phyloP scores from a whole-genome alignment of 2,888 invertebrate genomes.

The Macaria notata region DNA sequence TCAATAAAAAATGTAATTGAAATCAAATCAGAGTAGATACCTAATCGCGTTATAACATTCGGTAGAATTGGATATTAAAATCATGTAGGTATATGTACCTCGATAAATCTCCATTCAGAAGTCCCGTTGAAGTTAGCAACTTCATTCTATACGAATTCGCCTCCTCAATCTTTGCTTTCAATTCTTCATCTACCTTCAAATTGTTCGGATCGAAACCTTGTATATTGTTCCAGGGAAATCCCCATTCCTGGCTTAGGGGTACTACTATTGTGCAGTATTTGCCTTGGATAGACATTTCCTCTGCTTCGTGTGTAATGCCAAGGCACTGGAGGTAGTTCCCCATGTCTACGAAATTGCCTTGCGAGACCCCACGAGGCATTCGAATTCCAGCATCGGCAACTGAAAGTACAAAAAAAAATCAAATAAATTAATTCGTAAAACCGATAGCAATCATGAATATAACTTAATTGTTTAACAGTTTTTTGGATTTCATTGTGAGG shows the following conservation, averaged over 20 bases:
- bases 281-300: conserved; percentile 41
- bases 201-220: conserved; percentile 24
- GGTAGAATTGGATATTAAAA: too few species aligned
- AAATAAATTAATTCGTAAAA: not conserved
- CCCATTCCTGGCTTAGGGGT: conserved; percentile 37
- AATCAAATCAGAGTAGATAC: too few species aligned
- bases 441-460: too few species aligned
- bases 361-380: conserved; percentile 43
- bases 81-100: conserved; percentile 5
- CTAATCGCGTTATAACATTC: too few species aligned
- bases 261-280: conserved; percentile 53
- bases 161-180: conserved; percentile 14
- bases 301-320: conserved; percentile 33
- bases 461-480: too few species aligned
- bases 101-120: conserved; percentile 14
- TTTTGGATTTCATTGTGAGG: too few species aligned
- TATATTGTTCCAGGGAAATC: conserved; percentile 21
- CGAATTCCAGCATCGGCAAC: conserved; percentile 51
- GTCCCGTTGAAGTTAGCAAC: conserved; percentile 23
- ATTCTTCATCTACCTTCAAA: conserved; percentile 28
- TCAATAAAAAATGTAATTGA: too few species aligned
- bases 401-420: conserved; percentile 20
- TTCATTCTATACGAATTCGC: conserved; percentile 2
- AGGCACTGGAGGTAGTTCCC: conserved; percentile 55
- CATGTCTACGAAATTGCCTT: conserved; percentile 42